Evolutionary conservation across 2,113 vertebrate species (phyloP), one percentile per base, ranked within the genome.

Genomic region (Malurus melanocephalus): DNA sequence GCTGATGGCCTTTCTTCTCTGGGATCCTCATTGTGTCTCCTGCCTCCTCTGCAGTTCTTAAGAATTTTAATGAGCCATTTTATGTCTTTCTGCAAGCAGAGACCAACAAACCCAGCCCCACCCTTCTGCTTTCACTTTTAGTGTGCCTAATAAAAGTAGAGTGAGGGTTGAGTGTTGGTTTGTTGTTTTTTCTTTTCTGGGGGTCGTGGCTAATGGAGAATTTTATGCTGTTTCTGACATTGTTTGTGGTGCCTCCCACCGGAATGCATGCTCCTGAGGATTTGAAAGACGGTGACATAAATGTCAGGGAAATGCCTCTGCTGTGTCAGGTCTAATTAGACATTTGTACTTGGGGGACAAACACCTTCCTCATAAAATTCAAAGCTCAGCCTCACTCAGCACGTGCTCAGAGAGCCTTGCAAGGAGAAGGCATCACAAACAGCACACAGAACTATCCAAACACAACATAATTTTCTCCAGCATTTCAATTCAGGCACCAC

Each of bases 31-130:
- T 97, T 97, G 95, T 98, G 98, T 97, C 97, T 98, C 95, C 95
- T 96, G 96, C 96, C 96, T 97, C 94, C 95, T 94, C 77, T 94
- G 96, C 97, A 97, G 98, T 97, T 97, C 96, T 97, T 97, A 97
- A 97, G 96, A 91, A 97, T 97, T 98, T 97, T 98, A 99, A 98
- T 98, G 98, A 98, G 96, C 97, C 97, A 78, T 98, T 99, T 98
- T 98, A 98, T 98, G 96, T 96, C 97, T 96, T 97, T 96, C 96
- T 97, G 97, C 97, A 96, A 97, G 97, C 94, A 57, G 95, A 97
- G 97, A 98, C 97, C 96, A 81, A 93, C 94, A 97, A 96, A 95
- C 94, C 87, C 90, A 64, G 92, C 94, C 96, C 97, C 97, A 97
- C 97, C 97, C 97, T 97, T 96, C 93, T 89, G 95, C 95, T 97